A percentile compares a stretch with the other conserved stretches of the same genome.
Conservation (phyloP, 1,140 invertebrate genomes). For the Holotrichia oblita region DNA sequence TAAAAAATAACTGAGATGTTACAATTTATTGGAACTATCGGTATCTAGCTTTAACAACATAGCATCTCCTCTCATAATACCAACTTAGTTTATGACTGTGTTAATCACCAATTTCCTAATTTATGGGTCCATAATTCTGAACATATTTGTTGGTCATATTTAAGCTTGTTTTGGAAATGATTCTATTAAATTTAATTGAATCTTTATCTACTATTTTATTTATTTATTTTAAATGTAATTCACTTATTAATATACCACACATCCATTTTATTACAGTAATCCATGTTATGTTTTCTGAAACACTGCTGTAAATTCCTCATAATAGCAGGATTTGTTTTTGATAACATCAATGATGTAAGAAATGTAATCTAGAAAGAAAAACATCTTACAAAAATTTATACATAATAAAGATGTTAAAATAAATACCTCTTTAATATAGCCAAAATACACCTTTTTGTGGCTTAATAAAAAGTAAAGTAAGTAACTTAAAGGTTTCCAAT, state of each 20-base stretch:
- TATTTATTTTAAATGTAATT: neutral
- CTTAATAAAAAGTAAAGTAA: neutral
- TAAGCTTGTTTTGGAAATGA: too few species aligned
- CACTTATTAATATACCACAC: neutral
- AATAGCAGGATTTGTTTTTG: neutral
- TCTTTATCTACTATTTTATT: too few species aligned
- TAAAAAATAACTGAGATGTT: too few species aligned
- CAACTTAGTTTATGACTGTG: too few species aligned
- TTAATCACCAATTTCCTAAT: too few species aligned
- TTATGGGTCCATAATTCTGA: too few species aligned
- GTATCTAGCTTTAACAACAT: too few species aligned
- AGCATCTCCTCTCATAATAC: too few species aligned
- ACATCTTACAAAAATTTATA: neutral
- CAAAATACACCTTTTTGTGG: neutral
- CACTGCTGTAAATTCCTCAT: neutral
- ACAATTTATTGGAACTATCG: too few species aligned
- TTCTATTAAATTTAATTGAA: too few species aligned
- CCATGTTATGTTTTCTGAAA: neutral
- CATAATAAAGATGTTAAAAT: neutral
- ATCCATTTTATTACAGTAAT: neutral
- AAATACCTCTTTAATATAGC: slow-evolving; percentile 1
- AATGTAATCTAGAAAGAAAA: neutral
- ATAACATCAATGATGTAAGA: neutral
- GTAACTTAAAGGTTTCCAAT: neutral
- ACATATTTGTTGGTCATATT: too few species aligned